Percentiles rank a stretch among this genome's conserved stretches.
Conservation (phyloP, 2,113 vertebrate genomes). For the Tamias sibiricus region DNA sequence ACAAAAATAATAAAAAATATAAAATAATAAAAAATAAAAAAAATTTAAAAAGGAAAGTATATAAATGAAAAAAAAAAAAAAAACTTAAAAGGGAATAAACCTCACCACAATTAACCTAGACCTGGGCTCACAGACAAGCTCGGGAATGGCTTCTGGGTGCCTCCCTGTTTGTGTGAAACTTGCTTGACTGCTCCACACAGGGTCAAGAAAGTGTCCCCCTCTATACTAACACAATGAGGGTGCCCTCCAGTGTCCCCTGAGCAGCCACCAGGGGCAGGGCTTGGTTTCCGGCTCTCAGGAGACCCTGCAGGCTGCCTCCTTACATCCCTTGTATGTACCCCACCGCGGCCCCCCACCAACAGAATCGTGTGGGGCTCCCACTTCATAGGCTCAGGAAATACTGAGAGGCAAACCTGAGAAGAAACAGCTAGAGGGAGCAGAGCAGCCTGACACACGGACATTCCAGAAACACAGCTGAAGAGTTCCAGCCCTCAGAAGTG, state of each 20-base stretch:
- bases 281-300: not conserved
- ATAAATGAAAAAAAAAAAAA: too few species aligned
- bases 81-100: not conserved
- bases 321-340: not conserved
- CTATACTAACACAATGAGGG: not conserved
- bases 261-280: not conserved
- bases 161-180: not conserved
- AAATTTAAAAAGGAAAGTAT: too few species aligned
- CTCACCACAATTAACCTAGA: not conserved
- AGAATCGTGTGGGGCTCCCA: rapidly evolving
- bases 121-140: not conserved
- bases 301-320: not conserved
- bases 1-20: too few species aligned
- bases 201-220: not conserved
- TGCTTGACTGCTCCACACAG: not conserved
- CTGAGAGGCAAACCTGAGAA: not conserved
- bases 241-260: not conserved
- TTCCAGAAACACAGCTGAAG: not conserved
- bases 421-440: not conserved
- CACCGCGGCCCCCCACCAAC: not conserved
- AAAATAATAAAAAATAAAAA: too few species aligned
- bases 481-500: not conserved
- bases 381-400: not conserved
- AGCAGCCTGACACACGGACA: rapidly evolving
- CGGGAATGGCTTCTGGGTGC: not conserved